Base-by-base conservation (phyloP, 2,888 invertebrate species). In the Pachymerium ferrugineum region DNA sequence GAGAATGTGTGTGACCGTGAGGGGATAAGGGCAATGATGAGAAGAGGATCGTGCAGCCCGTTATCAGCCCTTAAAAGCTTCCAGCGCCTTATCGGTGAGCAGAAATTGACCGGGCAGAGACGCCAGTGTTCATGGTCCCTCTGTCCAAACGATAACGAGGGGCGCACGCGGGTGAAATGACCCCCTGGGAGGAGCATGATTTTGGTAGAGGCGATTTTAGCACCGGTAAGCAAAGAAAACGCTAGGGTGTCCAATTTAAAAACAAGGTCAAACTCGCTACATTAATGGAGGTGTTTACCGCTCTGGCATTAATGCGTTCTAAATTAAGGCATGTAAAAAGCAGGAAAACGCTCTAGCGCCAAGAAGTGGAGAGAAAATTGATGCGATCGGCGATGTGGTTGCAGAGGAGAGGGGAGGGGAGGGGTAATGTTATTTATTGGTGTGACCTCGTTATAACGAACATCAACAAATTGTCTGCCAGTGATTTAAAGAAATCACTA, bases 41-140 rank as follows among this genome's bases (percentile, higher is more conserved):
- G 69, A 33, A 69, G 69, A 33, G 69, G 33, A 33, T 30, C 69
- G 69, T 69, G 69, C 14, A 33, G 69, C 33, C 69, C 69, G 69
- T 33, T 69, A 33, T 33, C 33, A 33, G 69, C 31, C 69, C 69
- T 69, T 69, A 69, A 69, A 69, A 69, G 69, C 69, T 69, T 69
- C 33, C 69, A 33, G 30, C 31, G 69, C 33, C 69, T 69, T 69
- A 69, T 69, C 69, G 69, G 69, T 33, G 30, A 30, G 30, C 16
- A 19, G 69, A 33, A 69, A 69, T 69, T 69, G 69, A 69, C 69
- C 69, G 69, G 69, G 62, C 28, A 62, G 62, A 62, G 62, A 62
- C 62, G 62, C 62, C 62, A 62, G n/a, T n/a, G 62, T 62, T 62
- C 62, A 62, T 62, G 62, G 62, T 62, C 62, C 62, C 62, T 62